Conservation (phyloP, 2,797 vertebrate species). For the Ptychobarbus kaznakovi region DNA sequence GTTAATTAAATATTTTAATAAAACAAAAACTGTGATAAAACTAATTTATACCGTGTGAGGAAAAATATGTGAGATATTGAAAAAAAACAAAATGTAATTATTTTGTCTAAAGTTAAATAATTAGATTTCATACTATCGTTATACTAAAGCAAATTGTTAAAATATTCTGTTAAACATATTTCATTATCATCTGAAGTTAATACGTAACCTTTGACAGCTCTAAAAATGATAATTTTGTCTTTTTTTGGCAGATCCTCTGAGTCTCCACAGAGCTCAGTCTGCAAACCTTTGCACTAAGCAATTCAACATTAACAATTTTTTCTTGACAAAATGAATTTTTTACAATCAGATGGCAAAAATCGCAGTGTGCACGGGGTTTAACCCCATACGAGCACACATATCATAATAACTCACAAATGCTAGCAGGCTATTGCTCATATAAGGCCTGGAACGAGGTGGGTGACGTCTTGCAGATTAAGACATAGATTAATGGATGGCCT, state of each 20-base stretch:
- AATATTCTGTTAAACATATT: neutral
- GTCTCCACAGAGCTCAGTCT: neutral
- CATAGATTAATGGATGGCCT: constrained; percentile 40
- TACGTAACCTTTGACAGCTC: neutral
- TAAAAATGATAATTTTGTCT: neutral
- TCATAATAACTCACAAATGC: constrained; percentile 6
- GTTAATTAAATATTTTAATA: neutral
- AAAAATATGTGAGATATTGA: neutral
- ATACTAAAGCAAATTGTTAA: neutral
- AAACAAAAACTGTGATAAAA: neutral
- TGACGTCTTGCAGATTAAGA: constrained; percentile 43
- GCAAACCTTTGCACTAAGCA: neutral
- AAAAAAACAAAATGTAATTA: neutral
- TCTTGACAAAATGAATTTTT: neutral
- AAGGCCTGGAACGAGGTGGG: constrained; percentile 2
- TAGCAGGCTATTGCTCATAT: constrained; percentile 16
- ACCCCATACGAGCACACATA: neutral
- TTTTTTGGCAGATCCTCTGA: neutral
- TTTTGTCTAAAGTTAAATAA: neutral
- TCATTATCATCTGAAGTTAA: neutral
- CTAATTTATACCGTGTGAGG: neutral
- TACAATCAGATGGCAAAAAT: constrained; percentile 18
- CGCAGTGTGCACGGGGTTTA: neutral
- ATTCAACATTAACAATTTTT: neutral
- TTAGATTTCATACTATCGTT: neutral